Conservation (phyloP, 2,888 invertebrate species). For the Synanthedon andrenaeformis region DNA sequence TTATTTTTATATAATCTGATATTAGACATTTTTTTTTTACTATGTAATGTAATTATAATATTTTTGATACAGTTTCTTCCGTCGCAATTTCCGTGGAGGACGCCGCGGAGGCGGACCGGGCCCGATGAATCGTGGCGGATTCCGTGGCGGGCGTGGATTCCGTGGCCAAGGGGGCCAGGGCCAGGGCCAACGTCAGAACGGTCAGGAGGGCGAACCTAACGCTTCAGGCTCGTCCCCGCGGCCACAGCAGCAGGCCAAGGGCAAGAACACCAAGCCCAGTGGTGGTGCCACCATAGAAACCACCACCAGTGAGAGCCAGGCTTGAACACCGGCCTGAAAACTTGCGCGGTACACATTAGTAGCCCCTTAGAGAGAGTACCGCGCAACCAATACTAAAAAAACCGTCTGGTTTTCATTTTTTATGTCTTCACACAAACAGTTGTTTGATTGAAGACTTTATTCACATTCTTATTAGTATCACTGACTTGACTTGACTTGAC, state of each 20-base stretch:
- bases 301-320: slow-evolving; percentile 66
- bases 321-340: slow-evolving; percentile 31
- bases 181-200: slow-evolving; percentile 30
- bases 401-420: slow-evolving; percentile 42
- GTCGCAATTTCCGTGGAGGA: slow-evolving; percentile 80
- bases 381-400: slow-evolving; percentile 24
- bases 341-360: slow-evolving; percentile 34
- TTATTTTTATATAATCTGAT: too few relatives aligned
- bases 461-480: too few relatives aligned
- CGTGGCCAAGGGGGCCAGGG: too few relatives aligned
- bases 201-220: slow-evolving; percentile 42
- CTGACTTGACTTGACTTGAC: too few relatives aligned
- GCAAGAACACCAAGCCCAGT: slow-evolving; percentile 40
- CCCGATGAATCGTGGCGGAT: slow-evolving; percentile 53
- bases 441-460: slow-evolving; percentile 11
- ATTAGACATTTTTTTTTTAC: too few relatives aligned
- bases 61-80: slow-evolving; percentile 72
- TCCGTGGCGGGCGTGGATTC: slow-evolving; percentile 36
- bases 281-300: slow-evolving; percentile 49
- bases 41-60: too few relatives aligned
- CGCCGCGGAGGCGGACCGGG: slow-evolving; percentile 63
- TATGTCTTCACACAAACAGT: slow-evolving; percentile 23
- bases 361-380: slow-evolving; percentile 45
- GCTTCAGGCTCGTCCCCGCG: slow-evolving; percentile 24
- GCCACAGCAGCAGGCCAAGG: slow-evolving; percentile 40